Conservation (phyloP, 2,797 vertebrate genomes). For the Spondyliosoma cantharus region DNA sequence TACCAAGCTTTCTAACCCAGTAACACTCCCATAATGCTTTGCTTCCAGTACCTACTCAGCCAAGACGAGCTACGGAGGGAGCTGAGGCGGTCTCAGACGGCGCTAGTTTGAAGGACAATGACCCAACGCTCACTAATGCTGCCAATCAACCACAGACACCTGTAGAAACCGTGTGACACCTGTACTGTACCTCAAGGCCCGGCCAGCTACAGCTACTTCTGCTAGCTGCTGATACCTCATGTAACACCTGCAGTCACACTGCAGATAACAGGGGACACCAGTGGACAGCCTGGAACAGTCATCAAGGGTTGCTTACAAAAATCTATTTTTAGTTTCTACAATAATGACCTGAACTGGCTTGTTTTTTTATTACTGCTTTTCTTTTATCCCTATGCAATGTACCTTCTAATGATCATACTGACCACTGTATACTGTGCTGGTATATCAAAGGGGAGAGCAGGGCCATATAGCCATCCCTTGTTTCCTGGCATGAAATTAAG, state of each 20-base stretch:
- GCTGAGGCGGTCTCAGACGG: slow-evolving; percentile 78
- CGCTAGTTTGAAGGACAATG: slow-evolving; percentile 71
- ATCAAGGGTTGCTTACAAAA: slow-evolving; percentile 4
- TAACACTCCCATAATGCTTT: slow-evolving; percentile 70
- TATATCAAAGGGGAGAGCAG: slow-evolving; percentile 1
- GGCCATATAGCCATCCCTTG: not conserved
- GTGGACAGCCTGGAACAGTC: slow-evolving; percentile 22
- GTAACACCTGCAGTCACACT: slow-evolving; percentile 24
- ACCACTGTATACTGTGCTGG: slow-evolving; percentile 23
- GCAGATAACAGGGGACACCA: slow-evolving; percentile 1
- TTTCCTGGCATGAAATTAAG: not conserved
- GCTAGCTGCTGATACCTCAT: slow-evolving; percentile 48
- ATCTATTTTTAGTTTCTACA: not conserved
- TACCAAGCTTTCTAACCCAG: slow-evolving; percentile 59
- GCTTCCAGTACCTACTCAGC: slow-evolving; percentile 90
- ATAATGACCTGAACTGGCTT: slow-evolving; percentile 5
- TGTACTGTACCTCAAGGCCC: slow-evolving; percentile 16
- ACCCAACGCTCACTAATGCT: slow-evolving; percentile 39
- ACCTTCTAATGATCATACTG: slow-evolving; percentile 22
- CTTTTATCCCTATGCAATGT: slow-evolving; percentile 47
- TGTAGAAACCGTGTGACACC: slow-evolving; percentile 38
- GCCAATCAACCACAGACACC: slow-evolving; percentile 47
- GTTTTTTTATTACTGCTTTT: slow-evolving; percentile 11
- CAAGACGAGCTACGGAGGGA: slow-evolving; percentile 88
- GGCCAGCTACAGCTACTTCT: slow-evolving; percentile 11